Evolutionary conservation across 2,113 vertebrate genomes (phyloP), one percentile per base, ranked within the genome.

Genomic region (Polypterus senegalus): DNA sequence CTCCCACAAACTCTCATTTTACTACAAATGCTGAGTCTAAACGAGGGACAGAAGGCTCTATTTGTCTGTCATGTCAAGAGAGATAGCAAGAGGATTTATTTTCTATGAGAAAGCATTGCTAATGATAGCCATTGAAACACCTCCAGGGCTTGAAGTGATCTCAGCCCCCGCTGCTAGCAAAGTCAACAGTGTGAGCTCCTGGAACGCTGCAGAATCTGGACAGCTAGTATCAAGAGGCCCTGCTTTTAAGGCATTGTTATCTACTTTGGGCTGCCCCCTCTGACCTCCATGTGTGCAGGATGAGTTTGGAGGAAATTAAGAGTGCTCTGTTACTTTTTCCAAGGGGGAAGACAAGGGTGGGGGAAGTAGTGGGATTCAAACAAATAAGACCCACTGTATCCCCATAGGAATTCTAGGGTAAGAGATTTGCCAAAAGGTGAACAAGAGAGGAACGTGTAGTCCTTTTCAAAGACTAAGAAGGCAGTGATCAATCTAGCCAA

Each of bases 181-280:
- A 84, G 81, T 83, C 81, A 85, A 83, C 80, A 85, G 76, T 81
- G 77, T 82, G 80, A 82, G 75, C 80, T 79, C 78, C 79, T 76
- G 71, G 76, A 77, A 80, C 81, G 77, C 66, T 70, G 71, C 78
- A 80, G 57, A 84, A 80, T 76, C 79, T 80, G 76, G 73, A n/a
- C 47, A 71, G 76, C 75, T 73, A 70, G 80, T 79, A 81, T 88
- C 81, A 86, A 89, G 86, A 87, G 86, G 80, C 79, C 76, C 82
- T 68, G 74, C 84, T 82, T 84, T 85, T 81, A 85, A 83, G 67
- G 48, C 65, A 69, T 83, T 69, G 78, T 79, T 83, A 73, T 74
- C 81, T 80, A 81, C 76, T 84, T 82, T 81, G 76, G 78, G 77
- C 73, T 84, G 82, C 82, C 86, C 85, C 74, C 70, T 69, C 64